Evolutionary conservation across 2,888 invertebrate species (phyloP).

Genomic region (Acanthosoma haemorrhoidale): DNA sequence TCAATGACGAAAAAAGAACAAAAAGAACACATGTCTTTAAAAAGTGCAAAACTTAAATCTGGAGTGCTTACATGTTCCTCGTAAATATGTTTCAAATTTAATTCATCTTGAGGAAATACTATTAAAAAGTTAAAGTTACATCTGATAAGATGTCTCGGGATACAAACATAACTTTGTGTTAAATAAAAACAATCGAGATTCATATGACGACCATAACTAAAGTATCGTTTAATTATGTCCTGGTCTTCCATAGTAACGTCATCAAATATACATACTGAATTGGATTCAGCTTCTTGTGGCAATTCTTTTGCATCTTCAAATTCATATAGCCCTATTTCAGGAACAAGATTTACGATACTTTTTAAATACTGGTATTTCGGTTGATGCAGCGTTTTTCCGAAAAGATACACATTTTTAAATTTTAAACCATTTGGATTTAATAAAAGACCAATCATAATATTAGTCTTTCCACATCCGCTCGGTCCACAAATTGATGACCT

Average conservation of each 20-base stretch:
- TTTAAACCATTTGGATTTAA: constrained; percentile 44
- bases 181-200: constrained; percentile 45
- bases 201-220: constrained; percentile 44
- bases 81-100: constrained; percentile 22
- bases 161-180: constrained; percentile 44
- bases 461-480: no score
- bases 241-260: constrained; percentile 45
- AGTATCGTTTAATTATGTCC: constrained; percentile 42
- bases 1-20: constrained; percentile 27
- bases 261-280: constrained; percentile 46
- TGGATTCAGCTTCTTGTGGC: constrained; percentile 40
- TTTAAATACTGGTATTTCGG: constrained; percentile 43
- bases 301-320: constrained; percentile 40
- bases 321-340: constrained; percentile 40
- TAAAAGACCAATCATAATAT: constrained; percentile 44
- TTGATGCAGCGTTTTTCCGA: constrained; percentile 44
- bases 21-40: constrained; percentile 1
- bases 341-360: constrained; percentile 38
- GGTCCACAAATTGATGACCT: no score
- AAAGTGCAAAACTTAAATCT: constrained; percentile 13
- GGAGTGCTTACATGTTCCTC: constrained; percentile 13
- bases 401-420: constrained; percentile 46
- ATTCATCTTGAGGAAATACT: not conserved
- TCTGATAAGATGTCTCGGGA: constrained; percentile 22
- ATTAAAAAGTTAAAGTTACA: constrained; percentile 8